Evolutionary conservation across 2,888 invertebrate genomes (phyloP), one percentile per base, ranked within the genome.

Genomic region (Keiferia lycopersicella): DNA sequence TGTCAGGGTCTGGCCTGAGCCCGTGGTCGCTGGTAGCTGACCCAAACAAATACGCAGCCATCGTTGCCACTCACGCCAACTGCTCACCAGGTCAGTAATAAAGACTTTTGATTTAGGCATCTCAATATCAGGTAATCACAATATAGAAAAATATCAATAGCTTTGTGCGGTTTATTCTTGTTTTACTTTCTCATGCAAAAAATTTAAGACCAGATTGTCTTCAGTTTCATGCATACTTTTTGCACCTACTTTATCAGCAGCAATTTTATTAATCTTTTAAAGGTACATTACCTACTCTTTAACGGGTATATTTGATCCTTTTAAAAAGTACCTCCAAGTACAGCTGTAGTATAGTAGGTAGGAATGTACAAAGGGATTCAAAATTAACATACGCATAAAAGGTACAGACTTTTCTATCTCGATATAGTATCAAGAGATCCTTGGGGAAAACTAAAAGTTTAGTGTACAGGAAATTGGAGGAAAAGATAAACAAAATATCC

Each of bases 1-100:
- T 97, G 96, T 97, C 97, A 56, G 98, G 98, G 12, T 97, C 97
- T 6, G 97, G 97, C 0, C 92, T 98, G 64, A 96, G 97, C 66
- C 97, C 97, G 0, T 97, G 97, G 96, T 97, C 97, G 1, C 87
- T 97, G 69, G 96, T 96, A 56, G 95, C 95, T 66, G 95, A 96
- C 78, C 96, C 96, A 10, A 95, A 95, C 72, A 95, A 95, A 82
- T 97, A 97, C 79, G 97, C 97, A 16, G 95, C 95, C 64, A 94
- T 96, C 81, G 96, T 97, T 67, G 96, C 97, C 48, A 94, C 94
- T 74, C 96, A 97, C 82, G 96, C 96, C 45, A 96, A 96, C 86
- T 97, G 97, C 84, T 96, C 96, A 41, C 95, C 96, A 81, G 93
- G 93, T 53, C 26, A 30, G 26, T 53, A 30, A n/a, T n/a, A 53